Evolutionary conservation across 1,140 invertebrate species (phyloP), one percentile per base, ranked within the genome.

Genomic region (Ips typographus): DNA sequence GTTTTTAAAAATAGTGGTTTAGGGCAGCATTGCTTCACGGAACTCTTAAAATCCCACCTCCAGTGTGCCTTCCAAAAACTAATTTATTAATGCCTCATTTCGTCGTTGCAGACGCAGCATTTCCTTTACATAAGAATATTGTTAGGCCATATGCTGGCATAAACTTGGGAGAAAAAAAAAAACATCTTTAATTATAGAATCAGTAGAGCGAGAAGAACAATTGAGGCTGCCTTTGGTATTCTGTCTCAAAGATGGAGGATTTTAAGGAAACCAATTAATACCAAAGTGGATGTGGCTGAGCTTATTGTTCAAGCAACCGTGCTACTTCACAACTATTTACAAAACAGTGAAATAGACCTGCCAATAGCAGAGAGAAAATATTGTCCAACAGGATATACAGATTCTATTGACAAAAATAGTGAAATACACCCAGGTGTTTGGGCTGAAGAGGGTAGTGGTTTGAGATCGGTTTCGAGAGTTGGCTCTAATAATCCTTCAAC

Each of bases 211-310:
- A 59, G 39, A 59, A 22, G 39, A n/a, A 59, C 41, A 59, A 59
- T 59, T 59, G 57, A 59, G 40, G 40, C 36, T 43, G 40, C 57
- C 8, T 43, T 40, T 40, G 57, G 57, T 40, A 59, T 59, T 43
- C 7, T 59, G 7, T 6, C 39, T 4, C 22, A n/a, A 6, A 22
- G 57, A 59, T 59, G 5, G 5, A 59, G 57, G 40, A 59, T 59
- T 41, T 59, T 41, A n/a, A 6, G 37, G 5, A 40, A 5, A 41
- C 7, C 41, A 43, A 59, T 59, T 59, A 59, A 59, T 59, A 39
- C 57, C 8, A 39, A n/a, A 7, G 6, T 38, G n/a, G 57, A 40
- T 4, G 36, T 6, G 36, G 57, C 40, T 59, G 57, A 59, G 5
- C 6, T 6, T 40, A n/a, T 59, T 7, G 57, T 59, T 6, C 1